Evolutionary conservation across 2,797 vertebrate genomes (phyloP).

Genomic region (Streptopelia turtur): DNA sequence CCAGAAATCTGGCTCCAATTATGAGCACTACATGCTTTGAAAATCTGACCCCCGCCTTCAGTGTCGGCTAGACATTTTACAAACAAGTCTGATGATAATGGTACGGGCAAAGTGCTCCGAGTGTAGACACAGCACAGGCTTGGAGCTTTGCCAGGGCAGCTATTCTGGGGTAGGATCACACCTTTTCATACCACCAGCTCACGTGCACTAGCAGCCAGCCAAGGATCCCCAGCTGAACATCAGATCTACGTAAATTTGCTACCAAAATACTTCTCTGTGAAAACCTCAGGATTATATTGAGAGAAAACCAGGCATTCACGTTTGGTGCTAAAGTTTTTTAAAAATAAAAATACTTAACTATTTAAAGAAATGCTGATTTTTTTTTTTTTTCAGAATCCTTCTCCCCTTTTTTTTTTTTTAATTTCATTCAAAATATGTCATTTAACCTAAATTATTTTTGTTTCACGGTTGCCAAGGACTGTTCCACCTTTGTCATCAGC

Average conservation of each 20-base stretch:
- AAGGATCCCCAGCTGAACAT: not conserved
- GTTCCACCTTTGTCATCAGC: not conserved
- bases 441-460: not conserved
- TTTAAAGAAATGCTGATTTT: not conserved
- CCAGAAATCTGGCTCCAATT: constrained; percentile 64
- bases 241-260: fast-evolving
- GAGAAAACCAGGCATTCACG: fast-evolving
- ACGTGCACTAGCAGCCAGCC: fast-evolving
- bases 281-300: not conserved
- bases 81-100: not conserved
- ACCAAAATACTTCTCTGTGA: not conserved
- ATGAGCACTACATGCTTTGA: not conserved
- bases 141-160: not conserved
- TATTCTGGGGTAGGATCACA: not conserved
- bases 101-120: not conserved
- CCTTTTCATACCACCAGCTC: not conserved
- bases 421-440: not conserved
- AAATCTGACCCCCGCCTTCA: not conserved
- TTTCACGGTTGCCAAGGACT: not conserved
- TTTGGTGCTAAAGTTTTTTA: not conserved
- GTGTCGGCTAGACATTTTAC: not conserved
- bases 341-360: not conserved
- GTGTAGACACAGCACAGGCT: not conserved
- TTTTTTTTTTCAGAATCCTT: not conserved
- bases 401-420: no score